These are phyloP conservation scores for Clinocottus analis DNA, from an alignment of 2,113 vertebrate genomes.

Conservation along the genomic window DNA sequence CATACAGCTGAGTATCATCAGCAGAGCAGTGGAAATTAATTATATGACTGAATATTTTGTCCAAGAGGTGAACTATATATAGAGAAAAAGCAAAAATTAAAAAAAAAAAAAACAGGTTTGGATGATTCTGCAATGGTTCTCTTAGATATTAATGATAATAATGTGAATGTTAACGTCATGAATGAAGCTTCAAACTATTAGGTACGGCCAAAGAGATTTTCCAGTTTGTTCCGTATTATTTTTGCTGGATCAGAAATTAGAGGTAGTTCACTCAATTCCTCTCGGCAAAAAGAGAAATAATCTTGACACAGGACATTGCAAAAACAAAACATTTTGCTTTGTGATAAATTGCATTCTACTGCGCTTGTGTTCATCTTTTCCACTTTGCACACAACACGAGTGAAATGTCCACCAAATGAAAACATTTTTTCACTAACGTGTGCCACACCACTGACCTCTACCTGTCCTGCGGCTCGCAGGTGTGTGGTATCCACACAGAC, in stretches of 20 bases:
- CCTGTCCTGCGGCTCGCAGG: neutral
- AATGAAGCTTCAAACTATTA: too few relatives aligned
- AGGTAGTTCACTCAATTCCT: neutral
- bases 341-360: neutral
- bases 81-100: neutral
- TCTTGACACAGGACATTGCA: neutral
- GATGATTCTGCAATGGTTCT: neutral
- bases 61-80: neutral
- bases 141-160: neutral
- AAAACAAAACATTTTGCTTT: neutral
- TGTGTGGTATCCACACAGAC: neutral
- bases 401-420: neutral
- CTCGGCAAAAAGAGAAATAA: neutral
- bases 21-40: neutral
- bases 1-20: too few relatives aligned
- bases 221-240: neutral
- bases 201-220: too few relatives aligned
- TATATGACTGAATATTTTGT: neutral
- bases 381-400: neutral
- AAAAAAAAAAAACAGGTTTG: too few relatives aligned
- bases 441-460: neutral
- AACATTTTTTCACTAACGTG: neutral
- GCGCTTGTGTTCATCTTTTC: neutral
- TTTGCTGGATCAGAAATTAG: neutral
- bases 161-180: neutral